These are phyloP conservation scores for Drosophila bipectinata DNA, from an alignment of 1,140 invertebrate genomes.

Conservation along the genomic window DNA sequence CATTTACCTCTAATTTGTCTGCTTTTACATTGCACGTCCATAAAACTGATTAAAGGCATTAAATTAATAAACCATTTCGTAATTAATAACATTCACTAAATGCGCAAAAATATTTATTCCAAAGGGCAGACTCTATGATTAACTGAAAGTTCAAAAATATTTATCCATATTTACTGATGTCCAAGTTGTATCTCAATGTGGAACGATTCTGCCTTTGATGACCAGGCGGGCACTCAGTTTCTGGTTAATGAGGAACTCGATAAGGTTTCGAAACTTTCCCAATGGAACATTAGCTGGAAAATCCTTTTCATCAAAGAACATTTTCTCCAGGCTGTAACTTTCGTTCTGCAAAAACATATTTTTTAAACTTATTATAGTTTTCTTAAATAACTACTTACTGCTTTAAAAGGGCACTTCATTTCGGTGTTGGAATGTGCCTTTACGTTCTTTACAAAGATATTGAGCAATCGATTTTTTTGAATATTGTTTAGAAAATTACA, in stretches of 20 bases:
- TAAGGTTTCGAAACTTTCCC: slow-evolving; percentile 26
- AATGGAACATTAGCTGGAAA: slow-evolving; percentile 41
- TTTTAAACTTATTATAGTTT: too few species aligned
- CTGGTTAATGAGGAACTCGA: slow-evolving; percentile 21
- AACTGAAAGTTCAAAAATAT: neutral
- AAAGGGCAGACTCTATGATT: neutral
- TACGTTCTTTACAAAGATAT: slow-evolving; percentile 28
- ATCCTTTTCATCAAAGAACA: slow-evolving; percentile 41
- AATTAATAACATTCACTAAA: neutral
- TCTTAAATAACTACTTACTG: slow-evolving; percentile 24
- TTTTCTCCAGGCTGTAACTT: slow-evolving; percentile 29
- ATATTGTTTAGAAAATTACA: slow-evolving; percentile 37
- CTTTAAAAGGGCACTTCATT: slow-evolving; percentile 45
- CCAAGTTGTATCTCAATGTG: neutral
- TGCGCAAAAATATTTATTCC: neutral
- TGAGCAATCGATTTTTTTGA: slow-evolving; percentile 34
- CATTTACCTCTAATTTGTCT: slow-evolving; percentile 1
- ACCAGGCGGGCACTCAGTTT: slow-evolving; percentile 14
- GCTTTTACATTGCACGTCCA: neutral
- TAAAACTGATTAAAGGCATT: neutral
- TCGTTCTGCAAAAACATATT: slow-evolving; percentile 22
- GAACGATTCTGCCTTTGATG: slow-evolving; percentile 5
- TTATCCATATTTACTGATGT: neutral
- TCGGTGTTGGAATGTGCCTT: slow-evolving; percentile 16
- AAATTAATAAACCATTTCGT: too few species aligned